Percentiles rank a stretch among this genome's conserved stretches.
Evolutionary conservation across 2,888 invertebrate genomes (phyloP).

Genomic region (Mythimna vitellina): DNA sequence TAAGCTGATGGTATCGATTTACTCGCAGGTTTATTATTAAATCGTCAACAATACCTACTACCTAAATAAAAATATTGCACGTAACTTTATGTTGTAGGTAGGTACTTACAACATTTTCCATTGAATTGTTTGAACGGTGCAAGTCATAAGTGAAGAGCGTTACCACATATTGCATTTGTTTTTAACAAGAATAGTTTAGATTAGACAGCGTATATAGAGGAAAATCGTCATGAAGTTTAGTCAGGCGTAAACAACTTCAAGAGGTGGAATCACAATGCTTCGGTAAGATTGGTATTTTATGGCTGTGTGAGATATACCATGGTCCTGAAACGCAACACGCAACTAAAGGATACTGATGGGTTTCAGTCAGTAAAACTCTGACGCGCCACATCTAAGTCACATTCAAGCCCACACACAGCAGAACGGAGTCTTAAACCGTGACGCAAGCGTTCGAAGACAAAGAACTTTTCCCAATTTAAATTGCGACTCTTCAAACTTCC

Average conservation of each 20-base stretch:
- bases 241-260: neutral
- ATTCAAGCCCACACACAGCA: neutral
- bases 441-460: conserved; percentile 32
- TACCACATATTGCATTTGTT: too few species aligned
- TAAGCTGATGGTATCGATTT: neutral
- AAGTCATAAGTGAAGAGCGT: conserved; percentile 21
- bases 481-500: conserved; percentile 34
- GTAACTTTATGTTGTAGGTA: conserved; percentile 17
- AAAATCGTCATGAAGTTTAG: neutral
- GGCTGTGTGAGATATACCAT: neutral
- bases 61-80: conserved; percentile 15
- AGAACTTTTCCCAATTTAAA: conserved; percentile 35
- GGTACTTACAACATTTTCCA: conserved; percentile 41
- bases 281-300: too few species aligned
- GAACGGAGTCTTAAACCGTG: neutral
- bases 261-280: too few species aligned
- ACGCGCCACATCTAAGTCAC: too few species aligned
- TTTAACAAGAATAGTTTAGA: neutral
- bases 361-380: too few species aligned
- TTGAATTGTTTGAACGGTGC: conserved; percentile 28
- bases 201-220: neutral
- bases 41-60: conserved; percentile 19
- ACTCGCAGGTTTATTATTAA: conserved; percentile 11
- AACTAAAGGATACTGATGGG: too few species aligned
- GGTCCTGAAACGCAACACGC: too few species aligned